Evolutionary conservation across 2,797 vertebrate genomes (phyloP), one percentile per base, ranked within the genome.

Genomic region (Lacerta viridis): DNA sequence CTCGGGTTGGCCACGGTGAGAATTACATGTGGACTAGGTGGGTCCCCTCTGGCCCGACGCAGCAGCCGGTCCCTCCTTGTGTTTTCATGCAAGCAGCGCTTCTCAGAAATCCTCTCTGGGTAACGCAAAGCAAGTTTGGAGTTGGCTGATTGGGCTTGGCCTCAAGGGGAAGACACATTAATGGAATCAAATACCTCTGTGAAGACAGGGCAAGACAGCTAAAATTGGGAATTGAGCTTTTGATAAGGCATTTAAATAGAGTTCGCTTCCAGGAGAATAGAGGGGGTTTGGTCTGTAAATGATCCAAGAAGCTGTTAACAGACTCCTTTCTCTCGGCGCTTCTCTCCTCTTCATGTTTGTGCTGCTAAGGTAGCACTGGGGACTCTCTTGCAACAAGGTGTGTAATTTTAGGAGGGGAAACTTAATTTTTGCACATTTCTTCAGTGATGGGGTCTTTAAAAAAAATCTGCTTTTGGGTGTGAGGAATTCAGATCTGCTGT

Each of bases 241-340:
- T 80, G 85, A 86, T 80, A 80, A 80, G 66, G 23, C 66, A 27
- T 69, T 55, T 86, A 55, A 86, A 80, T 86, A 72, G 64, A 50
- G 6, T 41, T 46, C 4, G 77, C 66, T 80, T 59, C 33, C 23
- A 71, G 43, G 77, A 59, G 64, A 80, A 59, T 3, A 29, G 46
- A 39, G 66, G 66, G 43, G 13, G 13, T 11, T 71, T 55, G 43
- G 43, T 18, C 43, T 80, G 46, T 20, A 76, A 71, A 39, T 55
- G 61, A 36, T 36, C 76, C 85, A 8, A 79, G 84, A 50, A 68
- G 75, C n/a, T 50, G 61, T 36, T 41, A 46, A 78, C 3, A n/a
- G 76, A n/a, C 66, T 39, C 6, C 11, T 3, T 55, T 1, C 77
- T 17, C 27, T 3, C 8, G 1, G 27, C 7, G 8, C 8, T 13